Base-by-base conservation (phyloP, 2,797 vertebrate species). In the Sebastiscus albofasciatus region DNA sequence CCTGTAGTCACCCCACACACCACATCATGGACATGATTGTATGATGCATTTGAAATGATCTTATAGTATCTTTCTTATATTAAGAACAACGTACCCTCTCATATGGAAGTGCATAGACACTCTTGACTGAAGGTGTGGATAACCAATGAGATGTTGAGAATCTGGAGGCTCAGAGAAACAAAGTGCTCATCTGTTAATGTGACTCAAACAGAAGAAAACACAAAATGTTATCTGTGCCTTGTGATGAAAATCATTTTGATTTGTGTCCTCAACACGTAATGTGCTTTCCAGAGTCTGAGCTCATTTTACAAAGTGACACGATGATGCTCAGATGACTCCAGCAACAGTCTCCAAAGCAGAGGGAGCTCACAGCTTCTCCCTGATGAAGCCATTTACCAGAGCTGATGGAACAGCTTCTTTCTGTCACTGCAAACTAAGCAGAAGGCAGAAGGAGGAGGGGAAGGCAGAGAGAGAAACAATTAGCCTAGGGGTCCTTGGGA, bases 401-500 rank as follows among this genome's bases (percentile, higher is more conserved):
- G 73, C 79, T 83, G 89, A 88, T 85, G 84, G 62, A 88, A 79
- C 85, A 87, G 89, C 81, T 88, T 87, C 80, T 87, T 46, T 79
- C 77, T 88, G 85, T 88, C 82, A 81, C 81, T 56, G 65, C 68
- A 62, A 85, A 81, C 84, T 67, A 79, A 82, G 83, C 89, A 86
- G 84, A 87, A 80, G 81, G 84, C 79, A 84, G 74, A 67, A 72
- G 74, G 80, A 82, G 56, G 62, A 73, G 68, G 80, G 39, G 36
- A 66, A 73, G 68, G 49, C 70, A 36, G n/a, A 56, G 18, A 49
- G 84, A 92, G 90, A 94, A 94, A 95, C 94, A 94, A 95, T 95
- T 95, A 95, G 90, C 93, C 86, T 75, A 27, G 75, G 85, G 95
- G 91, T 95, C 93, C 91, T 84, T 55, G 87, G 90, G 95, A 95